Percentiles rank a stretch among this genome's conserved stretches.
phyloP scores from a whole-genome alignment of 2,113 vertebrate genomes.

The Speoplatyrhinus poulsoni region DNA sequence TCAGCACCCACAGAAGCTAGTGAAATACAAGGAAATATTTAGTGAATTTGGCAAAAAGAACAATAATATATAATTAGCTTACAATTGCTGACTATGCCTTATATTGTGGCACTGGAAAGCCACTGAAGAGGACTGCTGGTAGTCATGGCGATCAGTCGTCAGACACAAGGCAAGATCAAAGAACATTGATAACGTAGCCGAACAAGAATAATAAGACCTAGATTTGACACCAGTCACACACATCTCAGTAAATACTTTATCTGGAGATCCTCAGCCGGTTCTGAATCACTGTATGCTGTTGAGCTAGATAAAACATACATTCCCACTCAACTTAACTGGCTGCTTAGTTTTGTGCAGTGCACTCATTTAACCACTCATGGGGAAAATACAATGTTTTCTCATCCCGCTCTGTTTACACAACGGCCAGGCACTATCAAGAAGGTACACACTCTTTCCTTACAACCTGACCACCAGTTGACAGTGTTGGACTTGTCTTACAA shows the following conservation, averaged over 20 bases:
- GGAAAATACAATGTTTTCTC: background rate
- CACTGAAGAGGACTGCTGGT: constrained; percentile 1
- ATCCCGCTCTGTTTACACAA: constrained; percentile 19
- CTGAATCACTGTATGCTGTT: constrained; percentile 53
- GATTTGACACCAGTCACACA: constrained; percentile 71
- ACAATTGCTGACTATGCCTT: too few species aligned
- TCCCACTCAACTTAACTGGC: constrained; percentile 8
- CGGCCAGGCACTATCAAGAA: constrained; percentile 15
- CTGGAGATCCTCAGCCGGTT: constrained; percentile 46
- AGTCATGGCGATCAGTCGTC: constrained; percentile 36
- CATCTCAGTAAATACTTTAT: constrained; percentile 74
- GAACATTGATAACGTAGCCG: constrained; percentile 44
- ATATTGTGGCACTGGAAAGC: background rate
- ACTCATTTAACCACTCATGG: background rate
- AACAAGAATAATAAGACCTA: constrained; percentile 47
- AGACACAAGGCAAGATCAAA: constrained; percentile 31
- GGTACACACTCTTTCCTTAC: background rate
- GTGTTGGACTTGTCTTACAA: background rate
- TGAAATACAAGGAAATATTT: too few species aligned
- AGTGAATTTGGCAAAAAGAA: too few species aligned
- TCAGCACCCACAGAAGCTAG: too few species aligned
- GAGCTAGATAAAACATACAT: constrained; percentile 46
- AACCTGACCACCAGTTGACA: background rate
- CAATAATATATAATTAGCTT: background rate
- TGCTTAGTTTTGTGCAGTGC: background rate